These are phyloP conservation scores for Solenopsis invicta DNA, from an alignment of 1,140 invertebrate species.

Conservation along the genomic window DNA sequence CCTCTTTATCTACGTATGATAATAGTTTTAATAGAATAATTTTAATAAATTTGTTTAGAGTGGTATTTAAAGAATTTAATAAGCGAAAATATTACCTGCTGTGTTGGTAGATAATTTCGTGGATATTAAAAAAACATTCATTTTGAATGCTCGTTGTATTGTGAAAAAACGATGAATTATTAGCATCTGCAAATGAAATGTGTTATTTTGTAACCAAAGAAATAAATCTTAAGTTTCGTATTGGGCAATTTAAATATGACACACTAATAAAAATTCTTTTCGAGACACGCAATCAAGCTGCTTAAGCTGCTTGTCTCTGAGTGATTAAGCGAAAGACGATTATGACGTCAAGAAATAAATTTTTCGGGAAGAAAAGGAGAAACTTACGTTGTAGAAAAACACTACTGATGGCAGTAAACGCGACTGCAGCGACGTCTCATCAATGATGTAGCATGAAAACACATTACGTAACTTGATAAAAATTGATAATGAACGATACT, in stretches of 20 bases:
- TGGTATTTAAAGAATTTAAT: background rate
- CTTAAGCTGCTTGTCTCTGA: background rate
- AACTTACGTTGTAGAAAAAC: background rate
- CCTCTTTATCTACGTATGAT: background rate
- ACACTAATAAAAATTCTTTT: background rate
- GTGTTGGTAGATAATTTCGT: background rate
- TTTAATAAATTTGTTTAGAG: background rate
- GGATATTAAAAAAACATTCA: background rate
- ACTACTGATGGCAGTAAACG: background rate
- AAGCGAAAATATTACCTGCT: conserved; percentile 9
- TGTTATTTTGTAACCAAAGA: background rate
- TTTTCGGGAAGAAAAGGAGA: background rate
- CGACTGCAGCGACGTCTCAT: conserved; percentile 33
- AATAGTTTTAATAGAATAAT: background rate
- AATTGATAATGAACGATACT: background rate
- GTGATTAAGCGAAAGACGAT: background rate
- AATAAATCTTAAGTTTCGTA: background rate
- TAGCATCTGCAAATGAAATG: background rate
- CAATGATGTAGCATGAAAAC: background rate
- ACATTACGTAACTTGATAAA: conserved; percentile 3
- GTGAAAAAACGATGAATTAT: background rate
- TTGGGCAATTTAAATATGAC: background rate
- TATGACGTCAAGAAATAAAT: background rate
- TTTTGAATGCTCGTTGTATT: background rate
- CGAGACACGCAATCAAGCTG: background rate